A percentile compares a stretch with the other conserved stretches of the same genome.
phyloP scores from a whole-genome alignment of 2,797 vertebrate genomes.

The Sebastes dallii region DNA sequence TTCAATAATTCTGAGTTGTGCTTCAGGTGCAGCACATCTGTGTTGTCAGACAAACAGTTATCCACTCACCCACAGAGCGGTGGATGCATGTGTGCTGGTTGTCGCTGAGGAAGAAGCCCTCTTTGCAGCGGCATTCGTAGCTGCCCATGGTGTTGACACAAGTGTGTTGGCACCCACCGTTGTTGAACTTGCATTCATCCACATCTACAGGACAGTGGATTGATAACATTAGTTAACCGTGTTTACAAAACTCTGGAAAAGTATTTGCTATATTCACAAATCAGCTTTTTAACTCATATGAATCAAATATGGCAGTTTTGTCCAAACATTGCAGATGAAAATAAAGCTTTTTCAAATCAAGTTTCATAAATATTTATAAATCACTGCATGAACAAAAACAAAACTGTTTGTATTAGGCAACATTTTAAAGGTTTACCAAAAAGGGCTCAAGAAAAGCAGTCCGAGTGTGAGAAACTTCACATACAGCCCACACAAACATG shows the following conservation, averaged over 20 bases:
- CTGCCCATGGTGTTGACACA: constrained; percentile 96
- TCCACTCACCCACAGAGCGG: constrained; percentile 91
- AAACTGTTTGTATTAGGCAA: constrained; percentile 15
- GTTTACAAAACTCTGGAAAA: constrained; percentile 26
- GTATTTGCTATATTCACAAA: constrained; percentile 9
- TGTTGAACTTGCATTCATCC: constrained; percentile 95
- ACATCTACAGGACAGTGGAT: constrained; percentile 82
- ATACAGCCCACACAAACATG: constrained; percentile 35
- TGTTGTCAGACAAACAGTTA: not conserved
- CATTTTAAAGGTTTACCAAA: not conserved
- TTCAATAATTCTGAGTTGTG: not conserved
- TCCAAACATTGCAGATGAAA: constrained; percentile 21
- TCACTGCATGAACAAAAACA: constrained; percentile 7
- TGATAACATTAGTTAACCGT: constrained; percentile 1
- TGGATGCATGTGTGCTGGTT: constrained; percentile 99
- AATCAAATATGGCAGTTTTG: constrained; percentile 16
- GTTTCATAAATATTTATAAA: constrained; percentile 31
- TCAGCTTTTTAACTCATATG: not conserved
- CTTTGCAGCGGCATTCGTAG: constrained; percentile 95
- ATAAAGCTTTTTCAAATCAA: constrained; percentile 15
- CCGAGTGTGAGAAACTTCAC: constrained; percentile 34
- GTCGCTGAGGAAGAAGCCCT: constrained; percentile 97
- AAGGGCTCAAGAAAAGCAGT: not conserved
- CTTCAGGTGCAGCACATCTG: not conserved
- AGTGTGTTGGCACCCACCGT: constrained; percentile 95